Base-by-base conservation (phyloP, 1,140 invertebrate species). In the Maconellicoccus hirsutus region DNA sequence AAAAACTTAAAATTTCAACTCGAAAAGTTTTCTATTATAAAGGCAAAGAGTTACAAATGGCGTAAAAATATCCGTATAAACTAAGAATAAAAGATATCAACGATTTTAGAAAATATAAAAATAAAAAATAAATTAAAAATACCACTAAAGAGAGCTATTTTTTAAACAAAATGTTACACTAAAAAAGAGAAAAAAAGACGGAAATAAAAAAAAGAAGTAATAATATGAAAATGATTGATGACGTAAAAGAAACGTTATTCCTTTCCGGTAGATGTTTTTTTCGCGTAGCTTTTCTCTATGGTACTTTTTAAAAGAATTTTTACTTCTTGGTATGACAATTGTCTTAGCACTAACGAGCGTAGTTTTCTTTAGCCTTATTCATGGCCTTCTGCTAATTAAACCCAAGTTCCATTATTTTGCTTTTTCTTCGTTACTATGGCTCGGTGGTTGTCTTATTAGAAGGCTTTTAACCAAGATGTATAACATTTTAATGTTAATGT, bases 201-300 rank as follows among this genome's bases (percentile, higher is more conserved):
- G 61, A 66, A 66, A 66, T 66, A 26, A 66, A 66, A 66, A n/a
- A 66, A 26, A 22, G 61, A 66, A 66, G 61, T 66, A 66, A 66
- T 66, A 66, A 66, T 66, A 66, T 19, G 61, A 66, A 66, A 66
- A 66, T 66, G 61, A 66, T 66, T 66, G 61, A 66, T 66, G 61
- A 66, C 61, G 19, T 66, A 66, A 25, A 59, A 19, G 52, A 59
- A 66, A 66, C 25, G 21, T 66, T 66, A 66, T 25, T 66, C 21
- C 19, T 66, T 26, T 66, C 61, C 61, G 7, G 2, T 66, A 8
- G 21, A 2, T 23, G 25, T 4, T 16, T 10, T 66, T 66, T 26
- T 66, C 25, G 22, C 22, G 1, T 23, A 3, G 19, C 10, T 66
- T 66, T 66, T 66, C 25, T 2, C 25, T 66, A 8, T 23, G 61